Base-by-base conservation (phyloP, 1,140 invertebrate genomes). In the Drosophila nasuta region DNA sequence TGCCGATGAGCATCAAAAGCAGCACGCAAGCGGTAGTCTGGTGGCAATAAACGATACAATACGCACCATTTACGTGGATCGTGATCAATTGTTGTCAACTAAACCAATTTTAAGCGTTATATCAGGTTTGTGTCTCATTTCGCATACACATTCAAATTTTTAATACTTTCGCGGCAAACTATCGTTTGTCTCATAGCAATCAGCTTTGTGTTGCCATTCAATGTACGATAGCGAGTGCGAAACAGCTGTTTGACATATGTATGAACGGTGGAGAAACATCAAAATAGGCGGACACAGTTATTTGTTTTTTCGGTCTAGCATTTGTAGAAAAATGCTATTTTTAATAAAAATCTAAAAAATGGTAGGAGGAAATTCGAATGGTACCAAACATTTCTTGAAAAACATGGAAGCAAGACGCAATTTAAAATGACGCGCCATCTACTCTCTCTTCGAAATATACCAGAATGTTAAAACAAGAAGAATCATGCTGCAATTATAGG, bases 31-130 rank as follows among this genome's bases (percentile, higher is more conserved):
- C 30, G 57, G 49, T 11, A 72, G 64, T 10, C 35, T 70, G 51
- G 52, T 69, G 13, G 54, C 51, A 13, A 10, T 74, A 17, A 77
- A 88, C n/a, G 67, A 54, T 1, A 77, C 67, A 25, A 59, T 87
- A 41, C 75, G 79, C 58, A 76, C 76, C 6, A 63, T 77, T 5
- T 82, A 73, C 52, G 82, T 91, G 64, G 87, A 83, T 73, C 76
- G 86, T 25, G 79, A 91, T 71, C 81, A 81, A 46, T 63, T 88
- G 33, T 68, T 91, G 20, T 92, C 87, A 15, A 91, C 87, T 11
- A 91, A 92, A 52, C 89, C 89, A 8, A 91, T 91, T 62, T 38
- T 86, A 45, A 89, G 89, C 15, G 78, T 85, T 1, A 63, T 79
- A 11, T 66, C 86, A 89, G 85, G 85, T 89, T 74, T 43, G 81